Percentiles rank a stretch among this genome's conserved stretches.
Conservation (phyloP, 2,888 invertebrate species). For the Adineta ricciae region DNA sequence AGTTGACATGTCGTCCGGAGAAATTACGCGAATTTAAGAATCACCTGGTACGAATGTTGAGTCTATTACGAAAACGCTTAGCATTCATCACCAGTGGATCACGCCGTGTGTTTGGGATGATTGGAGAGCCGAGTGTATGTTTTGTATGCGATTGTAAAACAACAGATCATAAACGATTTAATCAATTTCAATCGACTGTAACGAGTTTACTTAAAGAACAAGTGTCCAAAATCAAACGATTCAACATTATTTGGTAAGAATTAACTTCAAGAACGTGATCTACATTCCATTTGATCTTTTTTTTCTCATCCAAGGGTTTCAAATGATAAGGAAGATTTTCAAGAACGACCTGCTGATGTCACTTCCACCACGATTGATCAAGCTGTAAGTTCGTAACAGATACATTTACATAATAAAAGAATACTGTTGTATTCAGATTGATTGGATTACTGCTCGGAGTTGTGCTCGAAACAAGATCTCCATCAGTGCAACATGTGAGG, state of each 20-base stretch:
- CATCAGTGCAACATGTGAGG: conserved; percentile 45
- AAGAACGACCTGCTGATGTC: conserved; percentile 41
- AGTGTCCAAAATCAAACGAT: conserved; percentile 43
- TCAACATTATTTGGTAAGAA: conserved; percentile 46
- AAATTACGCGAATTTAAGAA: conserved; percentile 42
- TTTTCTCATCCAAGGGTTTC: conserved; percentile 39
- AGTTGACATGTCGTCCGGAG: conserved; percentile 44
- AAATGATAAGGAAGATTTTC: conserved; percentile 43
- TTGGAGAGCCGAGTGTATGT: conserved; percentile 44
- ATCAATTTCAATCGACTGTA: conserved; percentile 44
- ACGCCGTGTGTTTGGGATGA: conserved; percentile 47
- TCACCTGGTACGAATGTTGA: conserved; percentile 41
- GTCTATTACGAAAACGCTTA: conserved; percentile 43
- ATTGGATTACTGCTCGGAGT: conserved; percentile 45
- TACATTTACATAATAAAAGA: too few species aligned
- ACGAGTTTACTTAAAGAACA: conserved; percentile 46
- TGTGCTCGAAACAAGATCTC: conserved; percentile 39
- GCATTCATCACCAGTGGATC: conserved; percentile 49
- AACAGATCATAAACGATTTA: conserved; percentile 45
- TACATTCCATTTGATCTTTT: too few species aligned
- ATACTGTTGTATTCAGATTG: conserved; percentile 36
- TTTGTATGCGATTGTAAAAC: conserved; percentile 47
- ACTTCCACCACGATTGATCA: conserved; percentile 44
- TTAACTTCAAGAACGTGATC: neutral
- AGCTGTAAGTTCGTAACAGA: conserved; percentile 35